A percentile compares a stretch with the other conserved stretches of the same genome.
These are phyloP conservation scores for Torymus tubicola DNA, from an alignment of 2,888 invertebrate genomes.

Conservation along the genomic window DNA sequence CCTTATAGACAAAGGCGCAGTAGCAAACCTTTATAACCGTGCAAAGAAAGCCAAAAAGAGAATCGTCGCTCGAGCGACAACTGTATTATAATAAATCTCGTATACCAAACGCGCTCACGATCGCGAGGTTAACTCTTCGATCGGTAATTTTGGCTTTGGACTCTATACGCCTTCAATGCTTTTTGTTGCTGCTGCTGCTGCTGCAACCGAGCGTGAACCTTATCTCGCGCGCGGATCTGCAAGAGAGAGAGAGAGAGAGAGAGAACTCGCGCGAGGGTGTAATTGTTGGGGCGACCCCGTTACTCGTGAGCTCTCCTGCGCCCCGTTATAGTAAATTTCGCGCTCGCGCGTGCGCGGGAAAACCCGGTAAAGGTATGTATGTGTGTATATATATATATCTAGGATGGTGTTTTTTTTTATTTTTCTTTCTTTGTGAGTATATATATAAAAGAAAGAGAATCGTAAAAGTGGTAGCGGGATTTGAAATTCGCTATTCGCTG, in stretches of 20 bases:
- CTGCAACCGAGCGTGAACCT: constrained; percentile 46
- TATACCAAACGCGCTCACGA: not conserved
- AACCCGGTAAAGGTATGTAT: too few species aligned
- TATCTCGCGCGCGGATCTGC: constrained; percentile 38
- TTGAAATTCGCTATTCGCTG: too few species aligned
- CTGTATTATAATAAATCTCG: not conserved
- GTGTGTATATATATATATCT: too few species aligned
- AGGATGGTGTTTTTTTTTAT: too few species aligned
- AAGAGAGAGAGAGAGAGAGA: constrained; percentile 17
- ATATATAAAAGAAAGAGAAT: too few species aligned
- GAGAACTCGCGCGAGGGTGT: constrained; percentile 46
- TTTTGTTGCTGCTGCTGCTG: not conserved
- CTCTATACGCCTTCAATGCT: too few species aligned
- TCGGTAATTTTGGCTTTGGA: constrained; percentile 42
- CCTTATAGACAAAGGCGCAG: too few species aligned
- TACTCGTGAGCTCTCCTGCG: constrained; percentile 49
- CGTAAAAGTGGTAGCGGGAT: too few species aligned
- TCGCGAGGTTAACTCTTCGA: not conserved
- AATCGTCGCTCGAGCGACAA: not conserved
- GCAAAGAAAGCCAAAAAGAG: too few species aligned
- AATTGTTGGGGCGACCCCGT: constrained; percentile 54
- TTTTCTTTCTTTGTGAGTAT: too few species aligned
- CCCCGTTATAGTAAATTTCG: constrained; percentile 55
- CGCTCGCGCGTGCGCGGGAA: constrained; percentile 1
- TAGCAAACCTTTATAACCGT: too few species aligned